A percentile compares a stretch with the other conserved stretches of the same genome.
These are phyloP conservation scores for Drosophila hydei DNA, from an alignment of 1,140 invertebrate genomes.

Conservation along the genomic window DNA sequence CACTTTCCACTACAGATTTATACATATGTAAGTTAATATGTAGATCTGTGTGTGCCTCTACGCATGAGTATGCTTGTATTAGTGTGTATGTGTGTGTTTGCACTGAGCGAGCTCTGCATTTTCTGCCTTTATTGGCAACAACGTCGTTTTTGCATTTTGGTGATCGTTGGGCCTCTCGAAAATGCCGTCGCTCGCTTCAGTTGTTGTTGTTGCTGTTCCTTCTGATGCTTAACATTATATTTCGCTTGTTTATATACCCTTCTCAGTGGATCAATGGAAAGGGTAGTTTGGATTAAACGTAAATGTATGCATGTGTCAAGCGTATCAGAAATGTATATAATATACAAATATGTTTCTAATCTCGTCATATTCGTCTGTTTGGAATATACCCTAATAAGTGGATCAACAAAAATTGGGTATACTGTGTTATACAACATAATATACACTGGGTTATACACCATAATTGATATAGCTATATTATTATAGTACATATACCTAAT, in stretches of 20 bases:
- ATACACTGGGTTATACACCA: no score
- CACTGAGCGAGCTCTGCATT: slow-evolving; percentile 15
- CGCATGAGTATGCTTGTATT: neutral
- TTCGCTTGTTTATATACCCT: slow-evolving; percentile 31
- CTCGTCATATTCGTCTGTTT: neutral
- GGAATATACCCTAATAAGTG: neutral
- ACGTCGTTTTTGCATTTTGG: slow-evolving; percentile 1
- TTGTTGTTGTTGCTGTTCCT: slow-evolving; percentile 12
- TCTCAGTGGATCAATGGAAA: no score
- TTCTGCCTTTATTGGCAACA: slow-evolving; percentile 34
- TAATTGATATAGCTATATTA: no score
- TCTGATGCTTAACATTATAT: slow-evolving; percentile 33
- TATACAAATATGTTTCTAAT: neutral
- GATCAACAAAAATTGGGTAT: no score
- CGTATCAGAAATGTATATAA: neutral
- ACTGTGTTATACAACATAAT: no score
- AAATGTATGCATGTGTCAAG: neutral
- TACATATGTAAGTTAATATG: no score
- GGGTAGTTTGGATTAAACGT: neutral
- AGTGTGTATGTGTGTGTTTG: neutral
- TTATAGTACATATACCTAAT: no score
- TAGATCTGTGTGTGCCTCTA: neutral
- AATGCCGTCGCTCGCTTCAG: slow-evolving; percentile 25
- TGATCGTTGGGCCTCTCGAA: slow-evolving; percentile 34
- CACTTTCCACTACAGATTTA: slow-evolving; percentile 44